Conservation (phyloP, 1,140 invertebrate genomes). For the Octopus bimaculoides region DNA sequence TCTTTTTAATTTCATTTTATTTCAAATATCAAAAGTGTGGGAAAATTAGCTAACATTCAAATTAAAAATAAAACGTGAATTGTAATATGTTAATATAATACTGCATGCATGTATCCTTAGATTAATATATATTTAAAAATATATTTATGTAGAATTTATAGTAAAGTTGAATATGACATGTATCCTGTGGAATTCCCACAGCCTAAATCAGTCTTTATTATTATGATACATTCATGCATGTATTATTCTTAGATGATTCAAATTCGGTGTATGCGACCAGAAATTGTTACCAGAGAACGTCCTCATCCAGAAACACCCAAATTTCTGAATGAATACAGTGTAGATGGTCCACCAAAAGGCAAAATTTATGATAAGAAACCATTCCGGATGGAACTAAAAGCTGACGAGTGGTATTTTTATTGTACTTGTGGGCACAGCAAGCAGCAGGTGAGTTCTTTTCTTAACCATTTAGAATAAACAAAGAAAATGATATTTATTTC, state of each 20-base stretch:
- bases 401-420: slow-evolving; percentile 84
- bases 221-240: too few relatives aligned
- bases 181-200: too few relatives aligned
- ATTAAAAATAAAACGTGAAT: too few relatives aligned
- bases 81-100: too few relatives aligned
- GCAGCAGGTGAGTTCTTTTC: slow-evolving; percentile 62
- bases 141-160: too few relatives aligned
- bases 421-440: slow-evolving; percentile 91
- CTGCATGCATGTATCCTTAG: too few relatives aligned
- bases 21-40: too few relatives aligned
- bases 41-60: too few relatives aligned
- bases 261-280: slow-evolving; percentile 18
- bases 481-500: neutral
- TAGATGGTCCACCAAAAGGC: slow-evolving; percentile 40
- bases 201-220: too few relatives aligned
- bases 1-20: too few relatives aligned
- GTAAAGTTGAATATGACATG: too few relatives aligned
- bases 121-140: too few relatives aligned
- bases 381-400: slow-evolving; percentile 73
- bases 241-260: slow-evolving; percentile 2
- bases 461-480: neutral
- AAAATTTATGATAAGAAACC: slow-evolving; percentile 75
- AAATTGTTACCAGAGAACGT: neutral
- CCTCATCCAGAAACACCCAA: slow-evolving; percentile 42
- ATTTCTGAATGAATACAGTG: slow-evolving; percentile 34